Evolutionary conservation across 2,113 vertebrate genomes (phyloP).

Genomic region (Entosphenus tridentatus): DNA sequence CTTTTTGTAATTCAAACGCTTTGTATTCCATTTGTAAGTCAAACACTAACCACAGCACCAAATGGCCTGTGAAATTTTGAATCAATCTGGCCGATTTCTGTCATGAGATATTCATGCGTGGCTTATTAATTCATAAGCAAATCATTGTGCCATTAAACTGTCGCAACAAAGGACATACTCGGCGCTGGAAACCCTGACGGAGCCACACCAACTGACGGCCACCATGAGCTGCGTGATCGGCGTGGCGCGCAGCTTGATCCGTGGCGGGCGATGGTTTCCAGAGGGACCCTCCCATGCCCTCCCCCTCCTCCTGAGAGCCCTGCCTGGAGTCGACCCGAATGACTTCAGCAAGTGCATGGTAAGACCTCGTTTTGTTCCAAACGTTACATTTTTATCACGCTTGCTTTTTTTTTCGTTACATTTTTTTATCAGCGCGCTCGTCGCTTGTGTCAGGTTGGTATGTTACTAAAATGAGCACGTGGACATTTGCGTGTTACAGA

Average conservation of each 20-base stretch:
- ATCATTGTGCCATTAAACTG: too few relatives aligned
- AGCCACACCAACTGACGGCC: slow-evolving; percentile 92
- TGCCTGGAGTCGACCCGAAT: slow-evolving; percentile 92
- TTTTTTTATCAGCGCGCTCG: not conserved
- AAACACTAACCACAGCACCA: too few relatives aligned
- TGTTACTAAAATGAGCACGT: not conserved
- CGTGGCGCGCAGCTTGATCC: slow-evolving; percentile 75
- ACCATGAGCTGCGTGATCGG: slow-evolving; percentile 94
- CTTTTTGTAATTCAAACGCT: too few relatives aligned
- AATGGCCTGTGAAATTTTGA: too few relatives aligned
- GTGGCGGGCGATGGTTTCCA: slow-evolving; percentile 55
- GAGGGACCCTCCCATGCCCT: slow-evolving; percentile 91
- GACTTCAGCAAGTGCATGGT: slow-evolving; percentile 99
- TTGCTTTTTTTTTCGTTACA: not conserved
- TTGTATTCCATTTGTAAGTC: too few relatives aligned
- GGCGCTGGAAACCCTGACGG: slow-evolving; percentile 81
- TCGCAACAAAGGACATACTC: slow-evolving; percentile 50
- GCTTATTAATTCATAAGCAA: too few relatives aligned
- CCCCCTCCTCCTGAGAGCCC: slow-evolving; percentile 79
- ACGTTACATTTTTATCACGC: not conserved
- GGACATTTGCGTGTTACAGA: slow-evolving; percentile 22
- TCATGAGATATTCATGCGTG: too few relatives aligned
- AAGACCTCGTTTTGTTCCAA: slow-evolving; percentile 11
- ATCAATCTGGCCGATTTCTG: too few relatives aligned
- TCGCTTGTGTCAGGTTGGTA: not conserved